Evolutionary conservation across 2,888 invertebrate species (phyloP), one percentile per base, ranked within the genome.

Genomic region (Ferdinandea cuprea): DNA sequence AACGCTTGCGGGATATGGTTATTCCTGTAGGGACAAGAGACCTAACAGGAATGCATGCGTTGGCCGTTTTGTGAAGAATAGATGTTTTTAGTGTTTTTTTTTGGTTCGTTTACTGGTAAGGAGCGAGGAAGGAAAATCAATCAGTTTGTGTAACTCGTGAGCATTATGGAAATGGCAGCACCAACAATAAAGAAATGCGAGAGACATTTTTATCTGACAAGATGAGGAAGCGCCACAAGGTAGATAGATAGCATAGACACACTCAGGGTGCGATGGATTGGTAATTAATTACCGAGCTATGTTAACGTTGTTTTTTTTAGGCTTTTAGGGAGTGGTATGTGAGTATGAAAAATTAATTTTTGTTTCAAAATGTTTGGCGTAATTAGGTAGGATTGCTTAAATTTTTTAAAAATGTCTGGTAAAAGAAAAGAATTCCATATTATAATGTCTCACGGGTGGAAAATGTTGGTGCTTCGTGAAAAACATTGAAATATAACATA

Each of bases 1-100:
- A 68, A 63, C 68, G 83, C 83, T 83, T 73, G 83, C 83, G 83
- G 83, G 83, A 78, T 83, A 72, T 83, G 72, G 61, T 72, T 71
- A 54, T 48, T 25, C 30, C 46, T 65, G 19, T 44, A 19, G 21
- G n/a, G 11, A 48, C 15, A 35, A 35, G 15, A 25, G 13, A 17
- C 19, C 7, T 35, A 54, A 13, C 19, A 28, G n/a, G 44, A 13
- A 78, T 83, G 58, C 83, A 83, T 78, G 72, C 72, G 83, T 83
- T 83, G 59, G 78, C 13, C 11, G 32, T 42, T 48, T 28, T 59
- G 32, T 63, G 15, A 7, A 63, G 35, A n/a, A 19, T 13, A 37
- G 42, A 42, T 68, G 63, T 76, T 52, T 63, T 66, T 56, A 21
- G 28, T 30, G 59, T 25, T n/a, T n/a, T n/a, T n/a, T n/a, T n/a